Evolutionary conservation across 2,797 vertebrate genomes (phyloP), one percentile per base, ranked within the genome.

Genomic region (Aeoliscus strigatus): DNA sequence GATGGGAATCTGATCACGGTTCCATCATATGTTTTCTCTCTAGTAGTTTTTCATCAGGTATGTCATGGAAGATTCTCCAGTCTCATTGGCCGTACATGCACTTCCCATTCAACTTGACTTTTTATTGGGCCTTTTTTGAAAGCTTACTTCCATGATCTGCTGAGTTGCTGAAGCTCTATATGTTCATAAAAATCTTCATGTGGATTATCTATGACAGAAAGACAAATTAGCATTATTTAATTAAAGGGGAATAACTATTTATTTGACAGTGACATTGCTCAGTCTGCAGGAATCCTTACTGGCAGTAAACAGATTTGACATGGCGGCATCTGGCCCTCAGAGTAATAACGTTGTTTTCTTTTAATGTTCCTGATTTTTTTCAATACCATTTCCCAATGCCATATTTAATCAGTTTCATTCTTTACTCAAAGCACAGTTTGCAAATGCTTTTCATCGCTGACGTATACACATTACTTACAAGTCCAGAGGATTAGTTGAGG

Each of bases 151-250:
- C n/a, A n/a, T n/a, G n/a, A n/a, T n/a, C n/a, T n/a, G n/a, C n/a
- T n/a, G n/a, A n/a, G n/a, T n/a, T n/a, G n/a, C n/a, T n/a, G n/a
- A n/a, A n/a, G n/a, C n/a, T n/a, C n/a, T n/a, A n/a, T n/a, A n/a
- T n/a, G n/a, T n/a, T n/a, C n/a, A n/a, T n/a, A n/a, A n/a, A n/a
- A n/a, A n/a, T n/a, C n/a, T 42, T 40, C 11, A 9, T 40, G 14
- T 46, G 35, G 23, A 23, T 14, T 26, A 32, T 14, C 49, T 23
- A 45, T 1, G 6, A 58, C 15, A 33, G 28, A 37, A 39, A 28
- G 17, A 5, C 49, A 40, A 38, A 45, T 60, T 3, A 52, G 18
- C 5, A 49, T 53, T 75, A 73, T 77, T 70, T 74, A 72, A 61
- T 27, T 37, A 27, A 42, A 47, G 23, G n/a, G 34, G 31, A 2